phyloP scores from a whole-genome alignment of 2,797 vertebrate genomes.

The Bryconaethiops microstoma region DNA sequence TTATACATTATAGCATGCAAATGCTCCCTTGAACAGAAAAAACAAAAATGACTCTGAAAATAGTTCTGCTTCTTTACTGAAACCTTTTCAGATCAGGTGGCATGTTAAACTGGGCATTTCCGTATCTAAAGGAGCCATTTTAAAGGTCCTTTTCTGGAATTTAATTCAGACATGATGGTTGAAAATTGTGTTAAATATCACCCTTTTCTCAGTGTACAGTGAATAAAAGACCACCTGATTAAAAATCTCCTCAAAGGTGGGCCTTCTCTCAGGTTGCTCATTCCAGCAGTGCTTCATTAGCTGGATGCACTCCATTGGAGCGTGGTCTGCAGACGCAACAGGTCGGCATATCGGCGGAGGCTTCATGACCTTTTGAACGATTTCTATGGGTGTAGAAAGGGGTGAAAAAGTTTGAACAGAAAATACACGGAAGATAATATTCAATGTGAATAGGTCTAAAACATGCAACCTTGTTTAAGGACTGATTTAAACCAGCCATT shows the following conservation, averaged over 20 bases:
- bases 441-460: not conserved
- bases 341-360: slow-evolving; percentile 86
- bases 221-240: slow-evolving; percentile 75
- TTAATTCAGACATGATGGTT: not conserved
- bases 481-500: no score
- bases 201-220: not conserved
- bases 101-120: not conserved
- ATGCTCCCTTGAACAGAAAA: not conserved
- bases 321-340: slow-evolving; percentile 78
- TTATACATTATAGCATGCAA: no score
- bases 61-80: not conserved
- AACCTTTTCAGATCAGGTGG: not conserved
- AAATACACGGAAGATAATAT: not conserved
- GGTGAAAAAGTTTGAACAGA: not conserved
- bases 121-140: not conserved
- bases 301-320: slow-evolving; percentile 86
- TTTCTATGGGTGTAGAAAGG: slow-evolving; percentile 71
- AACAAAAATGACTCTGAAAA: not conserved
- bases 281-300: slow-evolving; percentile 92
- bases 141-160: not conserved
- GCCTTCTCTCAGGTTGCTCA: slow-evolving; percentile 82
- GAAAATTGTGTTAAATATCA: not conserved
- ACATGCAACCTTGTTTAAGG: not conserved
- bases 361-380: slow-evolving; percentile 82
- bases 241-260: slow-evolving; percentile 87